Conservation (phyloP, 2,888 invertebrate genomes). For the Cheilosia soror region DNA sequence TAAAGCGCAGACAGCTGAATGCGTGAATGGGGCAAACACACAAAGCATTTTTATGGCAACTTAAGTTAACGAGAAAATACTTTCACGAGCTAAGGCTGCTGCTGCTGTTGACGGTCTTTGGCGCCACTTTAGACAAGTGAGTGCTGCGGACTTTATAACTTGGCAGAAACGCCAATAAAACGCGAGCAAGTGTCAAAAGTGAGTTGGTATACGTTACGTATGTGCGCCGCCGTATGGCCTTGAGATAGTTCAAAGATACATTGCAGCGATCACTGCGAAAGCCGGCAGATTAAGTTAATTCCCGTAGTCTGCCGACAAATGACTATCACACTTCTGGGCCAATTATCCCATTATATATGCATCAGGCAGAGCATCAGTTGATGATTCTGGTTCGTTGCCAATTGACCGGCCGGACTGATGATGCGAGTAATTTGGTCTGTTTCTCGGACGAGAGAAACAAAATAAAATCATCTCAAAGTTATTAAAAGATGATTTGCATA, state of each 20-base stretch:
- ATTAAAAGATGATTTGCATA: constrained; percentile 82
- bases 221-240: constrained; percentile 14
- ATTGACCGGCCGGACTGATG: constrained; percentile 45
- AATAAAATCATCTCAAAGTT: constrained; percentile 77
- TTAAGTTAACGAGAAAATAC: constrained; percentile 56
- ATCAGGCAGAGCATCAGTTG: constrained; percentile 54
- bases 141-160: not conserved
- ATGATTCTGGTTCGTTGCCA: constrained; percentile 50
- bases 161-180: not conserved
- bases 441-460: constrained; percentile 17
- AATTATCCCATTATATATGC: constrained; percentile 75
- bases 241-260: constrained; percentile 27
- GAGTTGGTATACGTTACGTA: not conserved
- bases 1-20: constrained; percentile 10
- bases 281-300: constrained; percentile 42
- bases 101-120: constrained; percentile 29
- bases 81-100: constrained; percentile 29
- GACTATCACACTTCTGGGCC: constrained; percentile 73
- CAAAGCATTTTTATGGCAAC: constrained; percentile 55
- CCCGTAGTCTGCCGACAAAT: constrained; percentile 47
- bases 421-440: constrained; percentile 52
- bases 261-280: constrained; percentile 10
- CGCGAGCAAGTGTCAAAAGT: not conserved
- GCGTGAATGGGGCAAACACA: constrained; percentile 36
- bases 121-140: constrained; percentile 58